These are phyloP conservation scores for Sebastes wilsoni DNA, from an alignment of 2,797 vertebrate genomes.

Conservation along the genomic window DNA sequence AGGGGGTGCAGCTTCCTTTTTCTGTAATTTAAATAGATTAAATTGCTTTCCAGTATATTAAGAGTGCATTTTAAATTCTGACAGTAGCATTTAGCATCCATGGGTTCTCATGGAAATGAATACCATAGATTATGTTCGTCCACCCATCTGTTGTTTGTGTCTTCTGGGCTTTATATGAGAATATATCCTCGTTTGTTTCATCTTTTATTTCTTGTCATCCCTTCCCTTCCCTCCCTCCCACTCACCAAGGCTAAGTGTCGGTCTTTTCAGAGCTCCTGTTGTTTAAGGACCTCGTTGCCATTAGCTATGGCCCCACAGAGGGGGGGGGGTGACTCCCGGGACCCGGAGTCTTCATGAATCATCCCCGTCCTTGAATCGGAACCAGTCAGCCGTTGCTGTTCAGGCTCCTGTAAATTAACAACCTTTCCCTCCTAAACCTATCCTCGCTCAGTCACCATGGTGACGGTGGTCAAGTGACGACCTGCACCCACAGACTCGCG, in stretches of 20 bases:
- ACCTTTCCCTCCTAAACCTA: slow-evolving; percentile 58
- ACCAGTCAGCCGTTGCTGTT: slow-evolving; percentile 56
- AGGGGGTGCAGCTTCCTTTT: background rate
- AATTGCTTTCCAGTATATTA: background rate
- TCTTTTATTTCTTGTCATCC: slow-evolving; percentile 12
- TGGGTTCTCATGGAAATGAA: background rate
- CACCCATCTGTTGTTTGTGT: background rate
- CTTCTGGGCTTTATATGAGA: slow-evolving; percentile 1
- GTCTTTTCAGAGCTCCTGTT: slow-evolving; percentile 40
- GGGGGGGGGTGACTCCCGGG: slow-evolving; percentile 9
- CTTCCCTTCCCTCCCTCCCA: background rate
- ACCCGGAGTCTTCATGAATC: slow-evolving; percentile 56
- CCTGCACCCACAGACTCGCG: slow-evolving; percentile 57
- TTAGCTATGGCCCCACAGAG: slow-evolving; percentile 22
- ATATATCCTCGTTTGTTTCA: slow-evolving; percentile 15
- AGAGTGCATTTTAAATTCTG: background rate
- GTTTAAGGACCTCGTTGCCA: slow-evolving; percentile 41
- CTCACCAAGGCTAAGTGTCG: slow-evolving; percentile 45
- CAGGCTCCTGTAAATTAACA: slow-evolving; percentile 69
- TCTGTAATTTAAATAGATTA: background rate
- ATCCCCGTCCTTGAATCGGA: slow-evolving; percentile 61
- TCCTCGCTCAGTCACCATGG: slow-evolving; percentile 74
- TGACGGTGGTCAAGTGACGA: slow-evolving; percentile 70
- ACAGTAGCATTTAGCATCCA: background rate
- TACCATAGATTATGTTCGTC: background rate